Conservation (phyloP, 2,888 invertebrate genomes). For the Drosophila crucigera region DNA sequence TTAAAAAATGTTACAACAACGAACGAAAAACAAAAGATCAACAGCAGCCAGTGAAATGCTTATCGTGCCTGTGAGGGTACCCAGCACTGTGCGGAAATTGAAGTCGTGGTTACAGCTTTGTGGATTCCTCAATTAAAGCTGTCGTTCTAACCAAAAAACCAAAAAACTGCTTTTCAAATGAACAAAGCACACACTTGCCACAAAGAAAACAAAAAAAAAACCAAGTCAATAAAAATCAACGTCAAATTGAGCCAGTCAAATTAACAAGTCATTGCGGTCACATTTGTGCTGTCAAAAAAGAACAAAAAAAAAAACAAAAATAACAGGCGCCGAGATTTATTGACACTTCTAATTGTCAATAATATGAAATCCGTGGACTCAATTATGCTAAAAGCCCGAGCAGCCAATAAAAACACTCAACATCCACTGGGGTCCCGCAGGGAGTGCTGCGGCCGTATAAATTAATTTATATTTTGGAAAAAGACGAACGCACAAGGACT, state of each 20-base stretch:
- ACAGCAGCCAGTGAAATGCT: conserved; percentile 26
- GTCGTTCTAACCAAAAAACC: background rate
- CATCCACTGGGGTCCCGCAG: conserved; percentile 30
- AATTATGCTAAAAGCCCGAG: conserved; percentile 69
- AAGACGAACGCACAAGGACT: conserved; percentile 32
- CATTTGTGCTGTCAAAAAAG: conserved; percentile 41
- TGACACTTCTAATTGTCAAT: conserved; percentile 74
- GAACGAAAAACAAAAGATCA: conserved; percentile 14
- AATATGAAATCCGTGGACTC: conserved; percentile 64
- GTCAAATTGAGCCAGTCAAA: conserved; percentile 46
- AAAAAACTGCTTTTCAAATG: conserved; percentile 13
- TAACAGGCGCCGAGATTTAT: conserved; percentile 53
- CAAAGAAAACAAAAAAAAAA: background rate
- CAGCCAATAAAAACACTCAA: conserved; percentile 60
- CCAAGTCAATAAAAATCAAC: conserved; percentile 54
- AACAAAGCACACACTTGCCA: conserved; percentile 8
- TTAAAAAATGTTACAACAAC: conserved; percentile 43
- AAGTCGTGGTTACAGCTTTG: background rate
- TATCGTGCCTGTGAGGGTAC: conserved; percentile 8
- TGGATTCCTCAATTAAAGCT: conserved; percentile 8
- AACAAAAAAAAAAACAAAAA: conserved; percentile 19
- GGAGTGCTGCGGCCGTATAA: conserved; percentile 48
- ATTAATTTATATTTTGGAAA: conserved; percentile 60
- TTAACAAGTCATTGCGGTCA: conserved; percentile 66
- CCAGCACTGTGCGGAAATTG: background rate